Conservation (phyloP, 2,113 vertebrate genomes). For the Gallinago paraguaiae region DNA sequence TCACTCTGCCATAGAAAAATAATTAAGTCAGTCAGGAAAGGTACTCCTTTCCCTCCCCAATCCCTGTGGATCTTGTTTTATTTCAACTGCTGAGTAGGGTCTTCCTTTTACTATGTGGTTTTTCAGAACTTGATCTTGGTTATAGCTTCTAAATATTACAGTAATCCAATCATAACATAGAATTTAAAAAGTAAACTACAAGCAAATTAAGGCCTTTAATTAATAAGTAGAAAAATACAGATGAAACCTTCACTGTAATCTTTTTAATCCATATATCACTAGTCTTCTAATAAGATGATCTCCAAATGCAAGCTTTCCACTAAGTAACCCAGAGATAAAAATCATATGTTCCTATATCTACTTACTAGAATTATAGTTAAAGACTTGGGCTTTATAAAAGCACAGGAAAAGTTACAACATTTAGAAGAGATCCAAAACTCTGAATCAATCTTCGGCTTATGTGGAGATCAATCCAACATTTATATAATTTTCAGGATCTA, state of each 20-base stretch:
- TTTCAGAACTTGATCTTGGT: constrained; percentile 20
- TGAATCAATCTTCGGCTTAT: not conserved
- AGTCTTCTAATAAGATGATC: not conserved
- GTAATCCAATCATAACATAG: not conserved
- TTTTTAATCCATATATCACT: not conserved
- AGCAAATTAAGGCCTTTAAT: not conserved
- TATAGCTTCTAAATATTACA: not conserved
- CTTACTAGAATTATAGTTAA: not conserved
- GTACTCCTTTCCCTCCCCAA: not conserved
- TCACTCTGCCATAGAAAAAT: constrained; percentile 4
- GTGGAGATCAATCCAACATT: not conserved
- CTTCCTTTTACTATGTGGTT: not conserved
- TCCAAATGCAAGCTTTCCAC: not conserved
- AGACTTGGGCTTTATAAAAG: not conserved
- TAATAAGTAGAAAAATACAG: constrained; percentile 6
- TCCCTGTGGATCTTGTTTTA: constrained; percentile 12
- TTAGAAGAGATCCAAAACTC: not conserved
- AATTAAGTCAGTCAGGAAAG: constrained; percentile 5
- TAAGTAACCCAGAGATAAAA: constrained; percentile 8
- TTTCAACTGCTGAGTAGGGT: not conserved
- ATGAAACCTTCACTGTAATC: not conserved
- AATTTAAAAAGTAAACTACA: not conserved
- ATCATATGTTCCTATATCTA: not conserved
- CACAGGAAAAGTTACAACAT: not conserved
- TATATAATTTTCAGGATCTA: not conserved